A percentile compares a stretch with the other conserved stretches of the same genome.
phyloP scores from a whole-genome alignment of 1,140 invertebrate species.

The Eubasilissa regina region DNA sequence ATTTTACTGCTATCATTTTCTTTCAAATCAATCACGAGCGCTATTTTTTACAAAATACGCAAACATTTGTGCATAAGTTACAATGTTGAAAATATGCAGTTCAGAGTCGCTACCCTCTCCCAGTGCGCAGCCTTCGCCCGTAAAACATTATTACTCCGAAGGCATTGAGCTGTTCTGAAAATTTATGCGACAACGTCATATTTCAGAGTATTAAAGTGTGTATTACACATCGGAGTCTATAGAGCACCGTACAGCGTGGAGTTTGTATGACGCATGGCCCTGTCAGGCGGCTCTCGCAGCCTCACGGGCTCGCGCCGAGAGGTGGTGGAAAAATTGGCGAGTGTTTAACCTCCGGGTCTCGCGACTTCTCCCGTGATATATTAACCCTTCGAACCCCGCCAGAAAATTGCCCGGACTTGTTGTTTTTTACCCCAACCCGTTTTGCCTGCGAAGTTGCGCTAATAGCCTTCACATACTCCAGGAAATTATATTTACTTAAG shows the following conservation, averaged over 20 bases:
- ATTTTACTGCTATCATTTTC: no score
- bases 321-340: slow-evolving; percentile 22
- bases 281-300: slow-evolving; percentile 4
- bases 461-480: slow-evolving; percentile 34
- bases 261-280: slow-evolving; percentile 35
- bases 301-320: not conserved
- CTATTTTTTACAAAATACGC: no score
- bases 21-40: no score
- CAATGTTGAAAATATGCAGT: slow-evolving; percentile 8
- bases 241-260: slow-evolving; percentile 19
- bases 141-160: slow-evolving; percentile 15
- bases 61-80: not conserved
- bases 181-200: slow-evolving; percentile 40
- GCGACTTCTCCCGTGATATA: slow-evolving; percentile 23
- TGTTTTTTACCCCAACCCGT: slow-evolving; percentile 15
- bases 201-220: slow-evolving; percentile 40
- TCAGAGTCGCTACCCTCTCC: not conserved
- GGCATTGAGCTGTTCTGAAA: slow-evolving; percentile 33
- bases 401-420: slow-evolving; percentile 13
- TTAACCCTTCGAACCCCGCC: slow-evolving; percentile 18
- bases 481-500: slow-evolving; percentile 43
- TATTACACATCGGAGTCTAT: slow-evolving; percentile 32
- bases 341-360: slow-evolving; percentile 33
- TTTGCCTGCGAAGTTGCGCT: slow-evolving; percentile 34
- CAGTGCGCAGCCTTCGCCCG: not conserved